These are phyloP conservation scores for Oscheius sp. DNA, from an alignment of 1,140 invertebrate genomes.

Conservation along the genomic window DNA sequence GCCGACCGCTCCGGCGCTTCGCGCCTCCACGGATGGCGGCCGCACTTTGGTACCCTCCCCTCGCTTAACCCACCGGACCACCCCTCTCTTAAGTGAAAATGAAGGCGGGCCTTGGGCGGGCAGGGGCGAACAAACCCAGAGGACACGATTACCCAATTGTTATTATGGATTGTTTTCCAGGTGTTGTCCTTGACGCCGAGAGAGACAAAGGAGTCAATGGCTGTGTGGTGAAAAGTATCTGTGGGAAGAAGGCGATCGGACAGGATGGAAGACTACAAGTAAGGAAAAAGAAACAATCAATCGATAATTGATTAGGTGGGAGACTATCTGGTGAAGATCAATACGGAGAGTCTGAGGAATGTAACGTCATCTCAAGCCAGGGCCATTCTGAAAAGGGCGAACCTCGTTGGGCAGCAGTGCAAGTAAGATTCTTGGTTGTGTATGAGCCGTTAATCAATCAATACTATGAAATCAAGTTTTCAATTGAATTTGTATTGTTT, in stretches of 20 bases:
- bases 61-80: too few relatives aligned
- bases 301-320: slow-evolving; percentile 53
- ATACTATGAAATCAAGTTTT: not conserved
- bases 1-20: too few relatives aligned
- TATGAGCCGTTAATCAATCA: too few relatives aligned
- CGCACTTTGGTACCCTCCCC: too few relatives aligned
- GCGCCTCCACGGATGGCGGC: too few relatives aligned
- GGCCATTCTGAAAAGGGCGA: slow-evolving; percentile 69
- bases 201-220: slow-evolving; percentile 71
- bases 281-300: slow-evolving; percentile 42
- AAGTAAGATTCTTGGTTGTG: slow-evolving; percentile 60
- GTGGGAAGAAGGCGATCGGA: slow-evolving; percentile 65
- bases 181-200: slow-evolving; percentile 60
- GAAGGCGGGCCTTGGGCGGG: too few relatives aligned
- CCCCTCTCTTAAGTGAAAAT: too few relatives aligned
- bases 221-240: slow-evolving; percentile 68
- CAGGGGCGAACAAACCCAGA: too few relatives aligned
- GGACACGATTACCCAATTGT: too few relatives aligned
- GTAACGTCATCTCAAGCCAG: slow-evolving; percentile 69
- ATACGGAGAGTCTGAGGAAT: slow-evolving; percentile 70
- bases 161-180: slow-evolving; percentile 20
- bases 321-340: slow-evolving; percentile 66
- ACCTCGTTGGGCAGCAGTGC: slow-evolving; percentile 67
- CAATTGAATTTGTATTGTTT: slow-evolving; percentile 2
- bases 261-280: slow-evolving; percentile 68